Conservation (phyloP, 1,140 invertebrate genomes). For the Drosophila burlai region DNA sequence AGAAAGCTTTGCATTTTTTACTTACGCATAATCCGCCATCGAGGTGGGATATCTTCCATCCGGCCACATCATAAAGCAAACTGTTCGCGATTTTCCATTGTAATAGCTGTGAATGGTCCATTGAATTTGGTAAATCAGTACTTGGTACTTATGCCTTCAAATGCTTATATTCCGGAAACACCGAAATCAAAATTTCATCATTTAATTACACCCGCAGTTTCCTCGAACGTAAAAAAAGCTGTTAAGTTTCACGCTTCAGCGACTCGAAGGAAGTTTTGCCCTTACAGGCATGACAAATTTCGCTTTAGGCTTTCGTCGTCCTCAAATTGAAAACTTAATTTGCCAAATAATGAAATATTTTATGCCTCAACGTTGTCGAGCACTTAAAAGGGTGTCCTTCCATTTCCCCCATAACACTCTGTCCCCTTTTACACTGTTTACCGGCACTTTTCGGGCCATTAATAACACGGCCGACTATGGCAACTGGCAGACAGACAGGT, state of each 20-base stretch:
- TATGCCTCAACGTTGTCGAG: constrained; percentile 38
- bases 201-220: constrained; percentile 34
- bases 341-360: constrained; percentile 65
- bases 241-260: constrained; percentile 35
- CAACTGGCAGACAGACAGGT: constrained; percentile 60
- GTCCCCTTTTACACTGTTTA: constrained; percentile 8
- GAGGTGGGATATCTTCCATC: constrained; percentile 87
- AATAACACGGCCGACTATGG: constrained; percentile 47
- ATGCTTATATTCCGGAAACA: constrained; percentile 7
- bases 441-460: constrained; percentile 47
- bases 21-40: constrained; percentile 88
- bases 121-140: constrained; percentile 15
- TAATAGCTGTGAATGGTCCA: constrained; percentile 84
- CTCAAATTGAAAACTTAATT: constrained; percentile 75
- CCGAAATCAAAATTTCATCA: constrained; percentile 41
- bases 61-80: constrained; percentile 89
- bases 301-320: constrained; percentile 30
- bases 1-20: constrained; percentile 23
- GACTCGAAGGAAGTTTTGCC: neutral
- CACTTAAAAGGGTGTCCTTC: constrained; percentile 53
- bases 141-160: constrained; percentile 14
- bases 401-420: neutral
- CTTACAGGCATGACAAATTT: constrained; percentile 48
- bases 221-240: constrained; percentile 13
- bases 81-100: constrained; percentile 86